A percentile compares a stretch with the other conserved stretches of the same genome.
phyloP scores from a whole-genome alignment of 2,888 invertebrate genomes.

The Nephrotoma guestfalica region DNA sequence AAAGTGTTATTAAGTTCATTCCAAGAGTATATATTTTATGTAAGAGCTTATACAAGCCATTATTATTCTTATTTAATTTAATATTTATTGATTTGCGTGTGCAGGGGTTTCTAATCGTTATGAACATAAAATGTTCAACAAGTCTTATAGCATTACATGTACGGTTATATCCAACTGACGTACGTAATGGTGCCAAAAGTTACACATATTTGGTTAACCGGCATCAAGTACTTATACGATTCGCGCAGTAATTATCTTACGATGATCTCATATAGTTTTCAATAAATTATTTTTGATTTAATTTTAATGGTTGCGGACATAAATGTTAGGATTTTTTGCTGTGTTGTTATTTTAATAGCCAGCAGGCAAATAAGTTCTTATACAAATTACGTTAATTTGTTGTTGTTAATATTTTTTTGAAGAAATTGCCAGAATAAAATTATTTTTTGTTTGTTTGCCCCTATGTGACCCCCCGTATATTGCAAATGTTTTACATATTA shows the following conservation, averaged over 20 bases:
- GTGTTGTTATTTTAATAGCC: background rate
- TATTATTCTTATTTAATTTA: background rate
- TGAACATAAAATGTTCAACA: background rate
- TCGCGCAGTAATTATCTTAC: background rate
- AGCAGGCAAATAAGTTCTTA: background rate
- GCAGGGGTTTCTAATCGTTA: background rate
- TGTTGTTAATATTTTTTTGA: background rate
- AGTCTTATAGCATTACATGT: background rate
- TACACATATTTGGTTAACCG: background rate
- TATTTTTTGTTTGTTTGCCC: background rate
- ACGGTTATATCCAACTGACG: no score
- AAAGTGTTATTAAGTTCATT: background rate
- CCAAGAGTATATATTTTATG: background rate
- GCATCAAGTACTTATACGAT: background rate
- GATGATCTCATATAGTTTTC: background rate
- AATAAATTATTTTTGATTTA: background rate
- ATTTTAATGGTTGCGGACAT: background rate
- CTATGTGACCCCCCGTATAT: background rate
- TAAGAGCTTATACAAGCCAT: background rate
- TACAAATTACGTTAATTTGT: background rate
- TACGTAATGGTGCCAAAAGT: background rate
- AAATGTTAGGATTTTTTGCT: background rate
- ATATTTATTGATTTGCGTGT: background rate
- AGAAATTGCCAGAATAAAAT: background rate
- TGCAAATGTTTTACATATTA: background rate